Evolutionary conservation across 2,888 invertebrate genomes (phyloP).

Genomic region (Phortica magna): DNA sequence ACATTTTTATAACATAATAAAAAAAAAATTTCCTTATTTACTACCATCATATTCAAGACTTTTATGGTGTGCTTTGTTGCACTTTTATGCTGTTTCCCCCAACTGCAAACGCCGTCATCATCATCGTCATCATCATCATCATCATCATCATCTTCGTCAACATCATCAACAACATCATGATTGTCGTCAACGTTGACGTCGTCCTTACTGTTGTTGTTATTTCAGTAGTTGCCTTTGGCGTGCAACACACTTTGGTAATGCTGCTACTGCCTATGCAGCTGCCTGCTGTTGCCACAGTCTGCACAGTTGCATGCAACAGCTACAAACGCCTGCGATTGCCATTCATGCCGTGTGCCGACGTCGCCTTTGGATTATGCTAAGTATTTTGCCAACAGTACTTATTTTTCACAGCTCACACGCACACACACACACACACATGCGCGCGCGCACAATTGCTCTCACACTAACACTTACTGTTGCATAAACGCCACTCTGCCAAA

Average conservation of each 20-base stretch:
- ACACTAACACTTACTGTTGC: conserved; percentile 31
- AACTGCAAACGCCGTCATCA: background rate
- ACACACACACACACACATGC: conserved; percentile 36
- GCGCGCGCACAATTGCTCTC: conserved; percentile 22
- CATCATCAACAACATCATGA: background rate
- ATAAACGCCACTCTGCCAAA: conserved; percentile 42
- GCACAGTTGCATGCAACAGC: conserved; percentile 18
- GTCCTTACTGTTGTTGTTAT: conserved; percentile 33
- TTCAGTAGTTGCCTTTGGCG: conserved; percentile 20
- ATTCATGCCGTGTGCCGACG: conserved; percentile 40
- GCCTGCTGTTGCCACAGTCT: background rate
- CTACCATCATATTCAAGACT: conserved; percentile 35
- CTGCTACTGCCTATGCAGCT: conserved; percentile 14
- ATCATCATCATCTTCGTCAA: background rate
- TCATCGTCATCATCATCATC: background rate
- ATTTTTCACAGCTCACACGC: conserved; percentile 47
- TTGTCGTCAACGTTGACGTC: background rate
- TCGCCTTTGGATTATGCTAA: conserved; percentile 63
- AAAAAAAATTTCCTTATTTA: conserved; percentile 54
- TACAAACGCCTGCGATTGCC: conserved; percentile 5
- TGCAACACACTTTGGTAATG: background rate
- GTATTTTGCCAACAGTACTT: conserved; percentile 60
- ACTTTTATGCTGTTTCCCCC: conserved; percentile 22
- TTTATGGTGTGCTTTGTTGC: conserved; percentile 35
- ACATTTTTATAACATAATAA: conserved; percentile 53